phyloP scores from a whole-genome alignment of 2,888 invertebrate species.

The Sminthurinus aureus region DNA sequence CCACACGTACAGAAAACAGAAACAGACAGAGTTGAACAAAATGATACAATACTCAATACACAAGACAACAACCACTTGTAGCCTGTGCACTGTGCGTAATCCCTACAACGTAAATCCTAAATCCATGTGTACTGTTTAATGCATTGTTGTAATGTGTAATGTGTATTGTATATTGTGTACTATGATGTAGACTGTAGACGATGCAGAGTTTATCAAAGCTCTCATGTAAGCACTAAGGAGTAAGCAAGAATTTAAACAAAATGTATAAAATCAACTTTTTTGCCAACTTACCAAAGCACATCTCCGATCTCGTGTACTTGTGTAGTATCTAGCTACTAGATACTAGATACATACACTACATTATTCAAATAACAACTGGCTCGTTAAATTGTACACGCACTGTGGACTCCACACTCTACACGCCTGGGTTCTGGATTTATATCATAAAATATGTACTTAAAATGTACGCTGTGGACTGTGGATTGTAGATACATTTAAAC shows the following conservation, averaged over 20 bases:
- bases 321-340: too few relatives aligned
- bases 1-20: neutral
- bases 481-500: too few relatives aligned
- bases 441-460: too few relatives aligned
- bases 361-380: neutral
- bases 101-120: neutral
- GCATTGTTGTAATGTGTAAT: too few relatives aligned
- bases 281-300: conserved; percentile 1
- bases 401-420: neutral
- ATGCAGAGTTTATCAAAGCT: too few relatives aligned
- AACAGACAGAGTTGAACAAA: neutral
- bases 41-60: neutral
- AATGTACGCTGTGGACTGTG: too few relatives aligned
- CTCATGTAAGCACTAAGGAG: too few relatives aligned
- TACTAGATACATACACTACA: neutral
- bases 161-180: too few relatives aligned
- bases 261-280: neutral
- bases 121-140: neutral
- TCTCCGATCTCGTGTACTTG: neutral
- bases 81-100: neutral
- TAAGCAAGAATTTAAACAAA: neutral
- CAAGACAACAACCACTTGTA: neutral
- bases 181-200: too few relatives aligned
- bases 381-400: neutral
- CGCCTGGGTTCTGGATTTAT: neutral